Evolutionary conservation across 2,113 vertebrate genomes (phyloP), one percentile per base, ranked within the genome.

Genomic region (Elephas maximus): DNA sequence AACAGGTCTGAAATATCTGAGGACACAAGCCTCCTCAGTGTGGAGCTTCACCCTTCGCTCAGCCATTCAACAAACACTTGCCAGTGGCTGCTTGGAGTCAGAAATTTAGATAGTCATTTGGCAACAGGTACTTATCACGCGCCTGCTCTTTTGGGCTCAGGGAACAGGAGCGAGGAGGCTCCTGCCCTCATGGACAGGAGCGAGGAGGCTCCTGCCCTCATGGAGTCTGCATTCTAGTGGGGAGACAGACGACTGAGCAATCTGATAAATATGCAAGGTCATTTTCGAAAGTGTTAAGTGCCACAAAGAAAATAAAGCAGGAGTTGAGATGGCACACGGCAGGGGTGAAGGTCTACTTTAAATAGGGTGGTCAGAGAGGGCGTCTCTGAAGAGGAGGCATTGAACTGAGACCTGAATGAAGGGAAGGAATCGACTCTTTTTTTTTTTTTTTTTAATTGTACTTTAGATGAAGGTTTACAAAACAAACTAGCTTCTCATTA

Each of bases 1-100:
- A 97, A 37, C 23, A 98, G 60, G 51, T 96, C 97, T 81, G 95
- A 90, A 87, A 96, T 93, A 1, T 81, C 96, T 94, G 85, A 18
- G 45, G 84, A 93, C 57, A 90, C 8, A n/a, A 63, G 41, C 2
- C 26, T 51, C 10, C 77, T 96, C 15, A 88, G 84, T 2, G 44
- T 11, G 10, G 86, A 67, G 24, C 26, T 60, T 26, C 21, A 3
- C 26, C 71, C 14, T n/a, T 60, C n/a, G 2, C 57, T 79, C 44
- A 65, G 51, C 37, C 60, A 7, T 60, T 41, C 60, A 63, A 10
- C 80, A 73, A 30, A 76, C 1, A 12, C n/a, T 48, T 37, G 0
- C 37, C 0, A 20, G 51, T 18, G 41, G 33, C 81, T 7, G 44
- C 26, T 10, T 18, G 2, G 41, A 53, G 65, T 37, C 57, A 48